Percentiles rank a stretch among this genome's conserved stretches.
These are phyloP conservation scores for Cottoperca gobio DNA, from an alignment of 2,797 vertebrate genomes.

Conservation along the genomic window DNA sequence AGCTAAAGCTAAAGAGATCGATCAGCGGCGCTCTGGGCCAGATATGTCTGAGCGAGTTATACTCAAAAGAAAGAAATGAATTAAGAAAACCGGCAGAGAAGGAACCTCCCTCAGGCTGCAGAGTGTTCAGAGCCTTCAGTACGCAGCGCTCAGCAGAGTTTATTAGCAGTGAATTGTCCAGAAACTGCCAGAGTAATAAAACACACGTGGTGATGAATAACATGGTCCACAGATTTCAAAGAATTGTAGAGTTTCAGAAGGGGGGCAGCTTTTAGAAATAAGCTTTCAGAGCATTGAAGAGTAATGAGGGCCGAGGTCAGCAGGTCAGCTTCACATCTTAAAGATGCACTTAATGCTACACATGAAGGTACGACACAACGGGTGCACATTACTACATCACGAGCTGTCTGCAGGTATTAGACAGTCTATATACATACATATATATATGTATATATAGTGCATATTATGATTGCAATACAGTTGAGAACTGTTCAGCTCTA, in stretches of 20 bases:
- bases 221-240: not conserved
- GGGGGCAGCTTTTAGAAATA: not conserved
- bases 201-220: not conserved
- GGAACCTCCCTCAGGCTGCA: slow-evolving; percentile 20
- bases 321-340: not conserved
- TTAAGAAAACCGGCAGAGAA: slow-evolving; percentile 15
- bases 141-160: slow-evolving; percentile 15
- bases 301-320: not conserved
- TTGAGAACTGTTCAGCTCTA: no score
- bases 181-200: no score
- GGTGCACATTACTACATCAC: not conserved
- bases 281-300: not conserved
- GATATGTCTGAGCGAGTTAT: slow-evolving; percentile 23
- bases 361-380: not conserved
- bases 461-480: no score
- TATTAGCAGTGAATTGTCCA: no score
- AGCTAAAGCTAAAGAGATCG: not conserved
- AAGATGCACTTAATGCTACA: not conserved
- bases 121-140: slow-evolving; percentile 4
- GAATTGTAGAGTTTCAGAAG: not conserved
- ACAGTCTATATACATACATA: no score
- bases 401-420: no score
- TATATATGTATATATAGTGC: no score
- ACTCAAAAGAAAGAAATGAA: slow-evolving; percentile 20
- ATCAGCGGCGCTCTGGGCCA: slow-evolving; percentile 21